These are phyloP conservation scores for Barbus barbus DNA, from an alignment of 2,113 vertebrate genomes.

Conservation along the genomic window DNA sequence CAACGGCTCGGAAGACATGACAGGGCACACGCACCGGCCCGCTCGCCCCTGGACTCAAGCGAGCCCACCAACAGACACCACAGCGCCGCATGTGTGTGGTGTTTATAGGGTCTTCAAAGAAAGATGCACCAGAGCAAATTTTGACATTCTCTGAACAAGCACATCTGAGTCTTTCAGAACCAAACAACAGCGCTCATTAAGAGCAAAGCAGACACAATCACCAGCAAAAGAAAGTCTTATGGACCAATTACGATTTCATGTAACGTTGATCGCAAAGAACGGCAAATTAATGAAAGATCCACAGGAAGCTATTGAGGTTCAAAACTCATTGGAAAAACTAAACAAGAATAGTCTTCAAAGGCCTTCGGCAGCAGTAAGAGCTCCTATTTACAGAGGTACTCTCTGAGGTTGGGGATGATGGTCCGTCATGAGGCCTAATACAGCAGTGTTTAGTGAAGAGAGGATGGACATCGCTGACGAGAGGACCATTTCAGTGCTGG, in stretches of 20 bases:
- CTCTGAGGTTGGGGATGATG: conserved; percentile 29
- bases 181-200: neutral
- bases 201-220: neutral
- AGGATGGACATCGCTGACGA: conserved; percentile 16
- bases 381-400: conserved; percentile 45
- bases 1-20: conserved; percentile 31
- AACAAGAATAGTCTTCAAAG: conserved; percentile 35
- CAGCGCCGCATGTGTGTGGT: conserved; percentile 6
- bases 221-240: neutral
- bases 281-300: neutral
- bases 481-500: conserved; percentile 41
- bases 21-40: conserved; percentile 22
- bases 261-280: conserved; percentile 20
- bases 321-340: conserved; percentile 3
- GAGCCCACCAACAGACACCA: conserved; percentile 16
- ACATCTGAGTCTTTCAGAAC: neutral
- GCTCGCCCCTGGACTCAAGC: conserved; percentile 18
- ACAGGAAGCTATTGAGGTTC: neutral
- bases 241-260: conserved; percentile 18
- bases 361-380: conserved; percentile 35
- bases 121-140: conserved; percentile 71
- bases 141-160: conserved; percentile 54
- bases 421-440: conserved; percentile 45
- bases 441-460: conserved; percentile 20
- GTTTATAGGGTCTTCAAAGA: conserved; percentile 41